Evolutionary conservation across 2,888 invertebrate genomes (phyloP), one percentile per base, ranked within the genome.

Genomic region (Leptopterna dolabrata): DNA sequence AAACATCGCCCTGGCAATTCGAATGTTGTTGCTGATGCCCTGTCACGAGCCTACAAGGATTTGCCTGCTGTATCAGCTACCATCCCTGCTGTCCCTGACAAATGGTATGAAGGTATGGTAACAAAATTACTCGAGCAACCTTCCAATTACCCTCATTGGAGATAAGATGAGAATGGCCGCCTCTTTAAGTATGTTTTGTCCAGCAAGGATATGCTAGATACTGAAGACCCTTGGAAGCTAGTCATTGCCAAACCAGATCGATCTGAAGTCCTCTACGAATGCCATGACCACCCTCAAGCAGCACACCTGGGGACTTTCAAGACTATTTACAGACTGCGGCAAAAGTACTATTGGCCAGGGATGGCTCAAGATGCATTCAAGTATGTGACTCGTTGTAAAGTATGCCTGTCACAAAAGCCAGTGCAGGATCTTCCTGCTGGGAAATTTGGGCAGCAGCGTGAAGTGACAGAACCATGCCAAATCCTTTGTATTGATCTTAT

Each of bases 381-480:
- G 19, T 78, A 78, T 41, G 36, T 78, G 6, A 14, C 71, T 9
- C 71, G 71, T 27, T 71, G 71, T 24, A n/a, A 19, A 14, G 27
- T 71, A 3, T 71, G 71, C 30, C 27, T 71, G 2, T n/a, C 71
- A 1, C 27, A 71, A 27, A 71, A 71, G 24, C 71, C 71, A 4
- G 16, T 30, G 14, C 71, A 71, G 71, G 19, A 71, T 3, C 24
- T 30, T 2, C 71, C 70, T 4, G 29, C 71, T 13, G 71, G 86
- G 7, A 4, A 76, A 3, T 55, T 86, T 43, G 43, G 43, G 11
- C 6, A 43, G 43, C 43, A 43, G 7, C 6, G 11, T 6, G 7
- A 43, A 11, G 86, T 76, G 0, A 27, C 55, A 0, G 16, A 24
- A 16, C 89, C 90, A 1, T 90, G 90, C 90, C 30, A 85, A n/a